Percentiles rank a stretch among this genome's conserved stretches.
These are phyloP conservation scores for Troides helena DNA, from an alignment of 2,888 invertebrate genomes.

Conservation along the genomic window DNA sequence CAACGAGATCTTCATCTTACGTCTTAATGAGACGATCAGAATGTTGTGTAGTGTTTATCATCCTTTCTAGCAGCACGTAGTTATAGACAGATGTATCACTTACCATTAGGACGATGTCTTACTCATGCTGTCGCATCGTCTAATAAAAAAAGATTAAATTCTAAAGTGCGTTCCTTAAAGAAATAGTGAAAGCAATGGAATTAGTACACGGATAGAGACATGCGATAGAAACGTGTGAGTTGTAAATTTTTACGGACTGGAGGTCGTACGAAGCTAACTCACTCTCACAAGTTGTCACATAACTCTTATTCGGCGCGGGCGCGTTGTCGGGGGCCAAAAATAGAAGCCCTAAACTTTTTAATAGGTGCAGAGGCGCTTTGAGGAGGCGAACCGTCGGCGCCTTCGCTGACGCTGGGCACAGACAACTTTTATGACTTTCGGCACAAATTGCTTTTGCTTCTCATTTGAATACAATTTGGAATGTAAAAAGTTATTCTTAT, in stretches of 20 bases:
- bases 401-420: constrained; percentile 53
- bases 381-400: constrained; percentile 56
- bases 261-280: constrained; percentile 32
- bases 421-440: constrained; percentile 71
- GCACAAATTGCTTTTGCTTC: constrained; percentile 67
- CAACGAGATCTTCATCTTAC: too few relatives aligned
- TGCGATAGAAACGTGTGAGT: constrained; percentile 15
- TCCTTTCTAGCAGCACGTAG: too few relatives aligned
- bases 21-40: too few relatives aligned
- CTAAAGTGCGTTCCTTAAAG: not conserved
- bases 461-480: constrained; percentile 53
- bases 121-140: too few relatives aligned
- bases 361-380: constrained; percentile 58
- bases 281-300: constrained; percentile 64
- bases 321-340: constrained; percentile 61
- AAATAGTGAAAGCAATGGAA: constrained; percentile 1
- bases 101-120: too few relatives aligned
- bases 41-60: too few relatives aligned
- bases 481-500: constrained; percentile 37
- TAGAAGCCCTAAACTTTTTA: constrained; percentile 72
- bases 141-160: not conserved
- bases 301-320: constrained; percentile 40
- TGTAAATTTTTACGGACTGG: constrained; percentile 25
- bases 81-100: too few relatives aligned
- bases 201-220: constrained; percentile 7